These are phyloP conservation scores for Nemotelus pantherinus DNA, from an alignment of 2,888 invertebrate species.

Conservation along the genomic window DNA sequence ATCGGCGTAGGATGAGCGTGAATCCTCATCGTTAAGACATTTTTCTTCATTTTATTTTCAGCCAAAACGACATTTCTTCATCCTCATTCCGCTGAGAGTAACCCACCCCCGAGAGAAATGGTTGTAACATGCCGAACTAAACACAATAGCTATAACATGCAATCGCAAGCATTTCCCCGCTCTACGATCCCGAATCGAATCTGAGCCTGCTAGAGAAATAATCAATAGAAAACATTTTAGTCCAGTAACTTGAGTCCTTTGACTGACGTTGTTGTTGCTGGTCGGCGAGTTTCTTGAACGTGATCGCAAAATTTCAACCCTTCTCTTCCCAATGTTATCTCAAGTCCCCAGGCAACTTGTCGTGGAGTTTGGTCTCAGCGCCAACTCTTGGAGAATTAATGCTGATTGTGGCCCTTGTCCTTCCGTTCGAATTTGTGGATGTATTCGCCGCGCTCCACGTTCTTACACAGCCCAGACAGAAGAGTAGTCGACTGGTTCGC, in stretches of 20 bases:
- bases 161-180: slow-evolving; percentile 1
- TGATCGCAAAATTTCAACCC: slow-evolving; percentile 39
- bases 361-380: not conserved
- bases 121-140: slow-evolving; percentile 2
- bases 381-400: not conserved
- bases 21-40: slow-evolving; percentile 48
- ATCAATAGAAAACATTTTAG: slow-evolving; percentile 50
- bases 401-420: slow-evolving; percentile 32
- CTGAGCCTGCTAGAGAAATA: slow-evolving; percentile 46
- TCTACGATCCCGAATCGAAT: not conserved
- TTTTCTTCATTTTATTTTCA: slow-evolving; percentile 50
- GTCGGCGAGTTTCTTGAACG: not conserved
- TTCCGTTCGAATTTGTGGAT: slow-evolving; percentile 28
- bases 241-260: slow-evolving; percentile 37
- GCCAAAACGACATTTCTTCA: slow-evolving; percentile 2
- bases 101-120: not conserved
- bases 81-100: not conserved
- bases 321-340: slow-evolving; percentile 26
- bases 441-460: slow-evolving; percentile 34
- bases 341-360: slow-evolving; percentile 28
- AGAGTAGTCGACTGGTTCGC: slow-evolving; percentile 37
- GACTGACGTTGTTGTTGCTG: slow-evolving; percentile 9
- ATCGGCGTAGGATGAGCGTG: slow-evolving; percentile 13
- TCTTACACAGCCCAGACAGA: slow-evolving; percentile 28
- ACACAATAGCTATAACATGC: slow-evolving; percentile 6